Evolutionary conservation across 1,140 invertebrate species (phyloP).

Genomic region (Drosophila novamexicana): DNA sequence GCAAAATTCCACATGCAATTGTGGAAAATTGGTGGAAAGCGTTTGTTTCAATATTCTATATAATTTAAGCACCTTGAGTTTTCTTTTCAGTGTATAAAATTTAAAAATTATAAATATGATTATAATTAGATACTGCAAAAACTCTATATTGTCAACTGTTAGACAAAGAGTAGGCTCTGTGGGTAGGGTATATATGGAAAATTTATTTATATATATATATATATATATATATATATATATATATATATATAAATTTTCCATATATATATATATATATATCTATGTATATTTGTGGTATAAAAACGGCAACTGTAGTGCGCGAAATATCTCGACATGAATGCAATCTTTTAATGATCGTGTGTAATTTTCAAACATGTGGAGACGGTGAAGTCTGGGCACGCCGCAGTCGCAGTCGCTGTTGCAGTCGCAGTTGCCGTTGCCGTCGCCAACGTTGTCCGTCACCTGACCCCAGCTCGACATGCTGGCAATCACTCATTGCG

Average conservation of each 20-base stretch:
- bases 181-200: conserved; percentile 3
- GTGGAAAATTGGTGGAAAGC: too few relatives aligned
- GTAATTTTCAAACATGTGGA: conserved; percentile 77
- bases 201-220: not conserved
- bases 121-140: not conserved
- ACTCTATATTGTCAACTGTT: conserved; percentile 3
- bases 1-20: too few relatives aligned
- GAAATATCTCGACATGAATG: conserved; percentile 79
- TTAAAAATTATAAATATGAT: not conserved
- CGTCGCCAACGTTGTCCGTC: conserved; percentile 57
- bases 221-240: not conserved
- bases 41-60: too few relatives aligned
- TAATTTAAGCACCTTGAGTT: too few relatives aligned
- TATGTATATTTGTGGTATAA: not conserved
- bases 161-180: not conserved
- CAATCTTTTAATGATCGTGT: conserved; percentile 83
- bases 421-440: conserved; percentile 11
- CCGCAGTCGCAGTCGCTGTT: conserved; percentile 18
- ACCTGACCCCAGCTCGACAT: conserved; percentile 71
- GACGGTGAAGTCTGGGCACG: conserved; percentile 45
- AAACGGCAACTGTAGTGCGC: conserved; percentile 27
- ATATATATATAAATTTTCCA: not conserved
- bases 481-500: conserved; percentile 70
- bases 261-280: not conserved
- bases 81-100: not conserved